A percentile compares a stretch with the other conserved stretches of the same genome.
phyloP scores from a whole-genome alignment of 1,140 invertebrate species.

The Aphelinus certus region DNA sequence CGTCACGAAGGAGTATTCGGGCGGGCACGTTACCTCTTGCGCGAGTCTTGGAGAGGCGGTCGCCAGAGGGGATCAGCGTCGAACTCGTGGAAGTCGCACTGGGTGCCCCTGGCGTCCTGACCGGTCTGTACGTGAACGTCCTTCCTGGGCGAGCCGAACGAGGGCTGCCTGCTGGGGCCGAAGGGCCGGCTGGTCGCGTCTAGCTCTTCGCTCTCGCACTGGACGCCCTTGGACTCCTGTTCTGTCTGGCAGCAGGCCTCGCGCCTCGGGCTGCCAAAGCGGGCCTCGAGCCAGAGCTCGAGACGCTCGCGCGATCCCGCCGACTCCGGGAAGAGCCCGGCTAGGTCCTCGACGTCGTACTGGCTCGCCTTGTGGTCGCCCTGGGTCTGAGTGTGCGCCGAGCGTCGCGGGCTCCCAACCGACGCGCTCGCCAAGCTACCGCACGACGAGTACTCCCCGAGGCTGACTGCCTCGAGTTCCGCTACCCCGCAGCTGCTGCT shows the following conservation, averaged over 20 bases:
- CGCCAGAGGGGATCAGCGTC: background rate
- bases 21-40: no score
- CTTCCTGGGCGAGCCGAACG: slow-evolving; percentile 42
- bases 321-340: slow-evolving; percentile 11
- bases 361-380: slow-evolving; percentile 58
- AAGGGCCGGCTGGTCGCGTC: slow-evolving; percentile 16
- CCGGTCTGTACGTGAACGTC: slow-evolving; percentile 58
- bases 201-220: slow-evolving; percentile 45
- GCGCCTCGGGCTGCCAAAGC: slow-evolving; percentile 46
- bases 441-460: slow-evolving; percentile 24
- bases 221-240: slow-evolving; percentile 56
- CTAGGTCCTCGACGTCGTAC: slow-evolving; percentile 53
- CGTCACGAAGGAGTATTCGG: no score
- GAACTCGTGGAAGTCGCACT: slow-evolving; percentile 50
- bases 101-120: slow-evolving; percentile 55
- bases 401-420: slow-evolving; percentile 48
- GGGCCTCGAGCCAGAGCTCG: slow-evolving; percentile 40
- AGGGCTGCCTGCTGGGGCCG: slow-evolving; percentile 8
- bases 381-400: slow-evolving; percentile 58
- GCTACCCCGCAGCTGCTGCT: slow-evolving; percentile 26
- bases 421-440: slow-evolving; percentile 26
- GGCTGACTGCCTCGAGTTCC: slow-evolving; percentile 32
- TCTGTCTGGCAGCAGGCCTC: slow-evolving; percentile 51
- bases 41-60: background rate
- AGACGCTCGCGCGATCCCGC: slow-evolving; percentile 41